Conservation (phyloP, 2,888 invertebrate species). For the Diplolepis rosae region DNA sequence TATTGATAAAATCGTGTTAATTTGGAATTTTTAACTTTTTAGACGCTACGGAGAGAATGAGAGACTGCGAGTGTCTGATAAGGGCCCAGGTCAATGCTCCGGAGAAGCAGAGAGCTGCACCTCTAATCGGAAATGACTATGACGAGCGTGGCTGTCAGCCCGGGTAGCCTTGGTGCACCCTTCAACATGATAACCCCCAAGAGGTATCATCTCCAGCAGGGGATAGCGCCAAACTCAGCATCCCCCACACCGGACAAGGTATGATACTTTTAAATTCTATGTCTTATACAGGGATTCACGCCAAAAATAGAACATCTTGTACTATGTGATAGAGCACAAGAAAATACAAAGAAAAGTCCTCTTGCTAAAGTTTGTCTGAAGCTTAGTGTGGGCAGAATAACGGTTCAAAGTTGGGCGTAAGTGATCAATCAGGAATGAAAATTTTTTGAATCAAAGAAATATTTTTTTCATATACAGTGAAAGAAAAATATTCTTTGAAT, state of each 20-base stretch:
- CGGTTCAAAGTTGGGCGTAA: too few relatives aligned
- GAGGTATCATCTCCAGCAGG: conserved; percentile 68
- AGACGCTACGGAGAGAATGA: conserved; percentile 60
- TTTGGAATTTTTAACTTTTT: conserved; percentile 24
- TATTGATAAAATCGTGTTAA: too few relatives aligned
- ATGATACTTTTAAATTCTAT: conserved; percentile 37
- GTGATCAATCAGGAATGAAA: too few relatives aligned
- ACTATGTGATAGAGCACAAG: too few relatives aligned
- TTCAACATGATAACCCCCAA: conserved; percentile 68
- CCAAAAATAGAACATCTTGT: too few relatives aligned
- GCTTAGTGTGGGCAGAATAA: too few relatives aligned
- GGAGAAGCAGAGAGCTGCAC: conserved; percentile 54
- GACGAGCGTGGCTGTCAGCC: conserved; percentile 73
- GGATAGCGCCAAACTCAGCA: conserved; percentile 56
- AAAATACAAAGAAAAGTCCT: too few relatives aligned
- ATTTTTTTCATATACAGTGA: too few relatives aligned
- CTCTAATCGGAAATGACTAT: conserved; percentile 70
- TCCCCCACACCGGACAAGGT: conserved; percentile 65
- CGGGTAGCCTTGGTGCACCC: conserved; percentile 70
- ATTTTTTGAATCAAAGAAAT: too few relatives aligned
- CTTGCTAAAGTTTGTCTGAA: too few relatives aligned
- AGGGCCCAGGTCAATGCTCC: conserved; percentile 57
- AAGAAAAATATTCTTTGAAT: too few relatives aligned
- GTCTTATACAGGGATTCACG: too few relatives aligned
- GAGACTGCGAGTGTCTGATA: conserved; percentile 54